Conservation (phyloP, 23 tunicate genomes). For the Ciona savignyi region DNA sequence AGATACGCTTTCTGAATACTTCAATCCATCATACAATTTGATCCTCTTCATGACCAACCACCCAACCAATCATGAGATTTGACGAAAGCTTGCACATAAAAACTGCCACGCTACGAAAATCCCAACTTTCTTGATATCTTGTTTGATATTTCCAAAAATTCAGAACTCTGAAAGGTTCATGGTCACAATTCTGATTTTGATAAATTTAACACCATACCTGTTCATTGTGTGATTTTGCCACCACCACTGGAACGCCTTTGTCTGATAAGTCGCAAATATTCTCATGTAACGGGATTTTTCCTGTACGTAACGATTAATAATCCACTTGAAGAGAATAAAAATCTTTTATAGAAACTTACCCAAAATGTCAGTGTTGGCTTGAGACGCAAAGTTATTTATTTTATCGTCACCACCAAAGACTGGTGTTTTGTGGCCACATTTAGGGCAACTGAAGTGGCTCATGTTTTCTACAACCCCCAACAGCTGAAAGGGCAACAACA, state of each 20-base stretch:
- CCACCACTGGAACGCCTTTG: conserved; percentile 12
- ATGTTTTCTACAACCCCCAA: conserved; percentile 54
- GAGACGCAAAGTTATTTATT: conserved; percentile 7
- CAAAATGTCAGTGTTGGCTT: conserved; percentile 26
- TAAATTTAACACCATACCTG: too few relatives aligned
- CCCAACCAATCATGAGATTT: not conserved
- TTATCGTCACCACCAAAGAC: conserved; percentile 29
- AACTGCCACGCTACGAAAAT: too few relatives aligned
- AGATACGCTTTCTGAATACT: conserved; percentile 76
- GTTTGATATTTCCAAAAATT: not conserved
- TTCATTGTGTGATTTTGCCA: not conserved
- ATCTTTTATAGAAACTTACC: conserved; percentile 14
- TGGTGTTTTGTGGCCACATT: conserved; percentile 38
- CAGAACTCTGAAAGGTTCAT: not conserved
- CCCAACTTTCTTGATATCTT: too few relatives aligned
- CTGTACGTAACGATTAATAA: not conserved
- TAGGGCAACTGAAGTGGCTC: conserved; percentile 32
- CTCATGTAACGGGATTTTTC: conserved; percentile 19
- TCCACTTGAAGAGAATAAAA: not conserved
- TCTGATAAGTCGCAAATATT: conserved; percentile 15
- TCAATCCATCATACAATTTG: not conserved
- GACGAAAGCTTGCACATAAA: not conserved
- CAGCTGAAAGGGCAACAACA: conserved; percentile 28
- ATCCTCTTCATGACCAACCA: not conserved
- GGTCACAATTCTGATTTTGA: too few relatives aligned